Base-by-base conservation (phyloP, 2,113 vertebrate genomes). In the Eidolon helvum region DNA sequence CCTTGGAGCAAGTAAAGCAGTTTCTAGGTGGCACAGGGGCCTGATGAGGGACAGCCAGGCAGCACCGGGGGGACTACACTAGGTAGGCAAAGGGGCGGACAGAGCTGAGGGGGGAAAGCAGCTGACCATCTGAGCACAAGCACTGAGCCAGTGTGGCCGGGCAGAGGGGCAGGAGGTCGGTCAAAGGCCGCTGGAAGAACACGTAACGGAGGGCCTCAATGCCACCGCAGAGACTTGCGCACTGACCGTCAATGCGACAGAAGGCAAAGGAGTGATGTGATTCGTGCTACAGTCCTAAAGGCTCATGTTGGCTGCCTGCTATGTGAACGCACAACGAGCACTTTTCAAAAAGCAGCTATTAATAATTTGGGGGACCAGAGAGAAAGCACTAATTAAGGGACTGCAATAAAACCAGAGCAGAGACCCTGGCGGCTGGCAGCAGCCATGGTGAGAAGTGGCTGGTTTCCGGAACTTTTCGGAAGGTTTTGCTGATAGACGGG, bases 31-130 rank as follows among this genome's bases (percentile, higher is more conserved):
- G 22, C 35, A 11, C 2, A 40, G 16, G 50, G 50, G 35, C 1
- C 2, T 66, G 78, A 33, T 0, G 5, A 53, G 43, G 65, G 59
- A 50, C 59, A 61, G 43, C 9, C 0, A 4, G 61, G 63, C 69
- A 24, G 33, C 53, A 63, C 1, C 6, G 7, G 26, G 26, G 40
- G n/a, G 10, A 2, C 2, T 2, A 12, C 4, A 5, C 22, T 0
- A 57, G 59, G 82, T 0, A 57, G 59, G 82, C 19, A 26, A 35
- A 79, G 15, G 16, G 50, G 22, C 33, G 55, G 10, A 33, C 16
- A 6, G 28, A 75, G 40, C 61, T 1, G 3, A 38, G 33, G 40
- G 35, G 19, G 63, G 22, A 63, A 45, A 35, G 45, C 48, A 24
- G 69, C 0, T 4, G 1, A 61, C 11, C 28, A 50, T n/a, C 68